phyloP scores from a whole-genome alignment of 2,113 vertebrate species.

The Sinocyclocheilus anshuiensis region DNA sequence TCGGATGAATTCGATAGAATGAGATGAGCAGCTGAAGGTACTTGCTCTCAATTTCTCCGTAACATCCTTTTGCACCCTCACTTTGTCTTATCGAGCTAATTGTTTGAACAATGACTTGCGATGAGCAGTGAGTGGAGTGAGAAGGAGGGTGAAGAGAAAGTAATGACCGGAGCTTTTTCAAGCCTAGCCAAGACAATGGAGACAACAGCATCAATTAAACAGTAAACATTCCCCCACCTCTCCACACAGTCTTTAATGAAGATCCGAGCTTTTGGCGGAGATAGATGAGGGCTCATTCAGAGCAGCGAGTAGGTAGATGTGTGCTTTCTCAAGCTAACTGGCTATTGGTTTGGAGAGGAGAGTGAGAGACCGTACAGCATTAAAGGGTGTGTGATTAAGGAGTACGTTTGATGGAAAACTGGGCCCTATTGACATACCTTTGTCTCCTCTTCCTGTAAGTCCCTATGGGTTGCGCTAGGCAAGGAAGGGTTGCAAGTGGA shows the following conservation, averaged over 20 bases:
- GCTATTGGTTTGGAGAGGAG: constrained; percentile 70
- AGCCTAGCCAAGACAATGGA: constrained; percentile 66
- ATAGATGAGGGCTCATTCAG: constrained; percentile 69
- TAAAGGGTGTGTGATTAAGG: constrained; percentile 76
- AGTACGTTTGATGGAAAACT: constrained; percentile 76
- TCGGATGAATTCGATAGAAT: constrained; percentile 5
- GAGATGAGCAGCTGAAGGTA: constrained; percentile 14
- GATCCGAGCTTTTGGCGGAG: constrained; percentile 73
- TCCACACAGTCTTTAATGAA: constrained; percentile 72
- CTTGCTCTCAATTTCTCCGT: constrained; percentile 24
- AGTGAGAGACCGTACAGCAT: constrained; percentile 64
- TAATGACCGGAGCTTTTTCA: constrained; percentile 69
- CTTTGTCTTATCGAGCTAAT: constrained; percentile 57
- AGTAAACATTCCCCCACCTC: constrained; percentile 67
- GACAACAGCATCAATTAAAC: constrained; percentile 72
- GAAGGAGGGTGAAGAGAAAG: constrained; percentile 52
- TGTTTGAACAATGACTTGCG: constrained; percentile 63
- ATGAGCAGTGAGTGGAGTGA: constrained; percentile 64
- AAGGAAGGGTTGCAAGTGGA: constrained; percentile 67
- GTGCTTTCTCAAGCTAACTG: constrained; percentile 68
- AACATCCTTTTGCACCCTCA: constrained; percentile 46
- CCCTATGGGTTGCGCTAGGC: constrained; percentile 59
- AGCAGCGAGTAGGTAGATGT: constrained; percentile 69
- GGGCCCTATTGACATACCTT: constrained; percentile 75
- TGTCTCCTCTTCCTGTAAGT: constrained; percentile 69